Base-by-base conservation (phyloP, 30 jellyfish, hydroid and myxozoan species). In the Clytia hemisphaerica region DNA sequence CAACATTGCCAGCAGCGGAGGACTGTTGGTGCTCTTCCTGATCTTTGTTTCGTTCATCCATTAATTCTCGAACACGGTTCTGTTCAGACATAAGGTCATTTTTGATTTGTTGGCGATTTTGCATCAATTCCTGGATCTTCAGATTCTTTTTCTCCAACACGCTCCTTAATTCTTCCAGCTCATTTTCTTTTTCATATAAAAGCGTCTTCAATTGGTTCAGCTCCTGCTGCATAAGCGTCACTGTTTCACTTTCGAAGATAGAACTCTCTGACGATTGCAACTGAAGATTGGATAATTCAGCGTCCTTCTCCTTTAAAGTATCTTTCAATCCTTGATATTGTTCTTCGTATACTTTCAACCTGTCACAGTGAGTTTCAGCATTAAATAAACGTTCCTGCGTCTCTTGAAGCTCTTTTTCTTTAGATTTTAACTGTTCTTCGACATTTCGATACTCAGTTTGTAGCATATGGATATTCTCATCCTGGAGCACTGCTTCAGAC, bases 51-150 rank as follows among this genome's bases (percentile, higher is more conserved):
- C 30, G 19, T 58, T 42, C n/a, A n/a, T 42, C n/a, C n/a, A 42
- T n/a, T n/a, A n/a, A n/a, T n/a, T n/a, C n/a, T n/a, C n/a, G n/a
- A n/a, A n/a, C n/a, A n/a, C n/a, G n/a, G n/a, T n/a, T n/a, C n/a
- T n/a, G n/a, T n/a, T n/a, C n/a, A n/a, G n/a, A n/a, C n/a, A n/a
- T n/a, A n/a, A n/a, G n/a, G n/a, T n/a, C n/a, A n/a, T n/a, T n/a
- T n/a, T n/a, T n/a, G n/a, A n/a, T n/a, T n/a, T n/a, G n/a, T n/a
- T n/a, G n/a, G n/a, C n/a, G n/a, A n/a, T n/a, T n/a, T n/a, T n/a
- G n/a, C n/a, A n/a, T n/a, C 42, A 70, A 72, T 59, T 73, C 71
- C 82, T 91, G 95, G 55, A 91, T 72, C 29, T 76, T 92, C 18
- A 76, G 25, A 24, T 72, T 87, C 4, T 76, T 93, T 45, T 72